phyloP scores from a whole-genome alignment of 2,888 invertebrate genomes.

The Pyrrhosoma nymphula region DNA sequence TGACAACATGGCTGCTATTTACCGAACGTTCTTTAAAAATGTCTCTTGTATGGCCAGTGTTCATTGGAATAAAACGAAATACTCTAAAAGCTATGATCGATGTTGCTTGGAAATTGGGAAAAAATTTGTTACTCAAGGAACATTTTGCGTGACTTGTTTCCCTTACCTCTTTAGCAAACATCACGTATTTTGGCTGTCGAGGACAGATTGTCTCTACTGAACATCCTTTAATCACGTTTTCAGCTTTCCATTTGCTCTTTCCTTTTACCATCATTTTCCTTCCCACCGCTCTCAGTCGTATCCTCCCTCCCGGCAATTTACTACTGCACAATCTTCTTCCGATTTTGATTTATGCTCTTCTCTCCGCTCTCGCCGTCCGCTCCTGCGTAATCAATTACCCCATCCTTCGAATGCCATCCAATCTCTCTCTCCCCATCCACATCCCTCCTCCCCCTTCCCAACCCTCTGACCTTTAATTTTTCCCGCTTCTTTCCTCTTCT shows the following conservation, averaged over 20 bases:
- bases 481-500: background rate
- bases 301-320: background rate
- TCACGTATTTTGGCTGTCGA: background rate
- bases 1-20: no score
- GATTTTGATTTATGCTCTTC: background rate
- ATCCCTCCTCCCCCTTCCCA: background rate
- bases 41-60: no score
- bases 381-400: constrained; percentile 33
- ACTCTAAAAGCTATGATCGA: no score
- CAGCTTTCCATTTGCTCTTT: background rate
- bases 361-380: background rate
- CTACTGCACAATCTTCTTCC: background rate
- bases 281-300: background rate
- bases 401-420: background rate
- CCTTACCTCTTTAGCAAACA: background rate
- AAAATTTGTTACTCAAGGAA: no score
- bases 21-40: no score
- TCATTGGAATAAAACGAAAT: no score
- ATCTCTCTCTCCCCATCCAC: background rate
- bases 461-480: background rate
- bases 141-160: no score
- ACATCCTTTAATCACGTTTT: background rate
- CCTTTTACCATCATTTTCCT: background rate
- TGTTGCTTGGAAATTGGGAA: no score
- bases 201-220: background rate